Evolutionary conservation across 2,888 invertebrate genomes (phyloP).

Genomic region (Vesta saturnalis): DNA sequence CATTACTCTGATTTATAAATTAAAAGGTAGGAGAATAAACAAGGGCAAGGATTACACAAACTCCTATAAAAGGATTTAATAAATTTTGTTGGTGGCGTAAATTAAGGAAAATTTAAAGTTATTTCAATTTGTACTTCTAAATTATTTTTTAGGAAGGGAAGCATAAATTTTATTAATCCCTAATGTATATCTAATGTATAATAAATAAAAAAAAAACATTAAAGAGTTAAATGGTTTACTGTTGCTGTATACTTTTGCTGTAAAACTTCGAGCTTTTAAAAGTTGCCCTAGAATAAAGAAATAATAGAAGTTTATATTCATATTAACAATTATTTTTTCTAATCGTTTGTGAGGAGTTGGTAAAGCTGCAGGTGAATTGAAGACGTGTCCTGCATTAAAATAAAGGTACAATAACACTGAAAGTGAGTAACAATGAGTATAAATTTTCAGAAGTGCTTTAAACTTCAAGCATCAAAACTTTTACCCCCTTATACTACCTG

Average conservation of each 20-base stretch:
- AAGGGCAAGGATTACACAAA: not conserved
- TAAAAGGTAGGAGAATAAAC: not conserved
- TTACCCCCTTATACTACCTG: constrained; percentile 39
- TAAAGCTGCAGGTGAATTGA: constrained; percentile 47
- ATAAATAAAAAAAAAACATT: not conserved
- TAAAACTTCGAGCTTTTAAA: too few relatives aligned
- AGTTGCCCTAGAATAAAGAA: too few relatives aligned
- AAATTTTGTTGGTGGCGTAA: not conserved
- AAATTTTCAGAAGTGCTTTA: constrained; percentile 23
- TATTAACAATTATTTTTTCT: not conserved
- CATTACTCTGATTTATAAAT: not conserved
- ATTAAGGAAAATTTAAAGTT: not conserved
- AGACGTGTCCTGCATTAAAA: constrained; percentile 48
- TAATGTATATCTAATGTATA: not conserved
- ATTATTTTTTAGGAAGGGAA: not conserved
- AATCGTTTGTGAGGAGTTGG: not conserved
- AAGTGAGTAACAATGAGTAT: constrained; percentile 35
- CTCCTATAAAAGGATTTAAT: not conserved
- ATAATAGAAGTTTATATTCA: too few relatives aligned
- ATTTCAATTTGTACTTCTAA: constrained; percentile 1
- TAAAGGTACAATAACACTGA: constrained; percentile 48
- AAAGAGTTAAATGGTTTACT: too few relatives aligned
- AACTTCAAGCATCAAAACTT: constrained; percentile 29
- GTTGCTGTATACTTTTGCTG: too few relatives aligned
- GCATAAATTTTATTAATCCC: not conserved